These are phyloP conservation scores for Drosophila mojavensis DNA, from an alignment of 1,140 invertebrate genomes.

Conservation along the genomic window DNA sequence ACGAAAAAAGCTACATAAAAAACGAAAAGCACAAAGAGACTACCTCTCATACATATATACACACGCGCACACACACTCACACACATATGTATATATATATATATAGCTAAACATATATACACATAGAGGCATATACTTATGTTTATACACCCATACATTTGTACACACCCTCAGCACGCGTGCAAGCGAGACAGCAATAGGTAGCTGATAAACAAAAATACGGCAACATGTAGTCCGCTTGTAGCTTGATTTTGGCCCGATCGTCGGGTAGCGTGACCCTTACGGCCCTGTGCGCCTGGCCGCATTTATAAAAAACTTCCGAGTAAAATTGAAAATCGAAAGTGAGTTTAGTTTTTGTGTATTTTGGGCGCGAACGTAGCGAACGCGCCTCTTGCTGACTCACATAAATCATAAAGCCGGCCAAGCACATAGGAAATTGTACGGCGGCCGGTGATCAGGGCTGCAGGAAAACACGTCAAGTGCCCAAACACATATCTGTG, in stretches of 20 bases:
- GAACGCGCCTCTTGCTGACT: neutral
- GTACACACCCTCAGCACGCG: neutral
- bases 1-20: conserved; percentile 1
- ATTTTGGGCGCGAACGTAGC: conserved; percentile 1
- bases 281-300: conserved; percentile 63
- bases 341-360: conserved; percentile 58
- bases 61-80: neutral
- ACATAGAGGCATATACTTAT: too few species aligned
- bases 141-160: neutral
- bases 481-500: conserved; percentile 1
- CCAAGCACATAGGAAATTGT: conserved; percentile 64
- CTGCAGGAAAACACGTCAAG: conserved; percentile 44
- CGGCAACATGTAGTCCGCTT: neutral
- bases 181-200: conserved; percentile 24
- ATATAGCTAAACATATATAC: neutral
- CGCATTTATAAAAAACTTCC: conserved; percentile 76
- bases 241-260: conserved; percentile 14
- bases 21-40: conserved; percentile 7
- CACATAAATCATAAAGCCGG: conserved; percentile 69
- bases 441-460: conserved; percentile 55
- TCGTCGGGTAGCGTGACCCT: conserved; percentile 28
- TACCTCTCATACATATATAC: neutral
- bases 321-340: conserved; percentile 77
- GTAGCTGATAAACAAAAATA: conserved; percentile 26
- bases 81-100: neutral